phyloP scores from a whole-genome alignment of 2,888 invertebrate species.

The Vesta saturnalis region DNA sequence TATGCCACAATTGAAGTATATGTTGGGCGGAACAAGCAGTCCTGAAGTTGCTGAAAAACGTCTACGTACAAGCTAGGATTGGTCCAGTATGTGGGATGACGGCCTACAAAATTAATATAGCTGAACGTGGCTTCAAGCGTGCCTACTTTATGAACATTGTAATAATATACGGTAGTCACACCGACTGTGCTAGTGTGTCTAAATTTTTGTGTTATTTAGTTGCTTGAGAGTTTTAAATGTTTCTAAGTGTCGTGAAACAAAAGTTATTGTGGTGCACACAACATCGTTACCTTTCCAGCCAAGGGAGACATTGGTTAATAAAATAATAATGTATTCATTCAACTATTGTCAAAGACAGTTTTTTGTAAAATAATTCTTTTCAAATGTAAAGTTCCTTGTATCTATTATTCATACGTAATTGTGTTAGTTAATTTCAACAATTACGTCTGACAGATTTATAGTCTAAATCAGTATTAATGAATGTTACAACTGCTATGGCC shows the following conservation, averaged over 20 bases:
- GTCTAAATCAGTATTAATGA: conserved; percentile 10
- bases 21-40: conserved; percentile 69
- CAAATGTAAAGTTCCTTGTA: conserved; percentile 20
- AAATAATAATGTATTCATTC: conserved; percentile 20
- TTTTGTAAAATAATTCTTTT: too few relatives aligned
- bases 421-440: conserved; percentile 19
- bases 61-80: conserved; percentile 71
- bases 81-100: conserved; percentile 60
- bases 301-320: conserved; percentile 27
- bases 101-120: conserved; percentile 20
- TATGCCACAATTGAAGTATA: conserved; percentile 89
- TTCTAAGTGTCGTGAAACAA: conserved; percentile 36
- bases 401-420: conserved; percentile 22
- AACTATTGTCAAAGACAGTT: conserved; percentile 4
- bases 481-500: not conserved
- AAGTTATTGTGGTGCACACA: conserved; percentile 27
- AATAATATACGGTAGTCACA: conserved; percentile 19
- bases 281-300: conserved; percentile 29
- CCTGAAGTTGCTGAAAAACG: conserved; percentile 63
- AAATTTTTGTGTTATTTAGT: conserved; percentile 16
- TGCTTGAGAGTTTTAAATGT: conserved; percentile 28
- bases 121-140: not conserved
- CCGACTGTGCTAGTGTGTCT: conserved; percentile 25
- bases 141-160: not conserved
- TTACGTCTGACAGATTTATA: conserved; percentile 10